Conservation (phyloP, 2,797 vertebrate genomes). For the Oreonectes daqikongensis region DNA sequence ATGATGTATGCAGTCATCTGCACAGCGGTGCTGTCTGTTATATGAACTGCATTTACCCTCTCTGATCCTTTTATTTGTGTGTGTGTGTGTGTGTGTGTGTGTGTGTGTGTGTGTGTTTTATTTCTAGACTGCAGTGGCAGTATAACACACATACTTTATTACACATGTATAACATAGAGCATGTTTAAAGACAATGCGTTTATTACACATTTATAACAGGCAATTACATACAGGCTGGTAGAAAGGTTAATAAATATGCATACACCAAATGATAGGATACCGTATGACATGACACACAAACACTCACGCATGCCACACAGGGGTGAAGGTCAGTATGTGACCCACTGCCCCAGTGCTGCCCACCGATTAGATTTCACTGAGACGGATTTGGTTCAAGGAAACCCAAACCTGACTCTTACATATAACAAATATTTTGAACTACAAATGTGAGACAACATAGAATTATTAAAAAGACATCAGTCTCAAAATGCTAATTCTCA, state of each 20-base stretch:
- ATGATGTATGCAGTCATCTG: slow-evolving; percentile 37
- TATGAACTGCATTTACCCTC: slow-evolving; percentile 23
- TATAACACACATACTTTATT: not conserved
- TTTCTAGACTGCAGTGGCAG: slow-evolving; percentile 5
- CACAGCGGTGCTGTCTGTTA: not conserved
- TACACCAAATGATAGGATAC: slow-evolving; percentile 6
- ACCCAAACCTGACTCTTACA: slow-evolving; percentile 37
- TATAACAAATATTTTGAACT: not conserved
- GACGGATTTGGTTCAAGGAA: slow-evolving; percentile 26
- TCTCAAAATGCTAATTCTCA: not conserved
- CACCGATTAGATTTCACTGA: slow-evolving; percentile 40
- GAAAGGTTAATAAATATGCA: not conserved
- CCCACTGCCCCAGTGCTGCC: slow-evolving; percentile 26
- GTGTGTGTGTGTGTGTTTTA: not conserved
- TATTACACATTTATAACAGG: slow-evolving; percentile 23
- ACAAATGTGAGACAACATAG: not conserved
- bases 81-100: not conserved
- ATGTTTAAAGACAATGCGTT: not conserved
- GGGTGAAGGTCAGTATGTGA: slow-evolving; percentile 10
- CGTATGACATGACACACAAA: slow-evolving; percentile 17
- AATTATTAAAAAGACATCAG: slow-evolving; percentile 20
- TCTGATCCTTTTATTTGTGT: slow-evolving; percentile 1
- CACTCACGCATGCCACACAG: not conserved
- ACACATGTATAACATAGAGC: slow-evolving; percentile 4
- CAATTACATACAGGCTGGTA: not conserved